Evolutionary conservation across 1,140 invertebrate species (phyloP).

Genomic region (Drosophila nasuta): DNA sequence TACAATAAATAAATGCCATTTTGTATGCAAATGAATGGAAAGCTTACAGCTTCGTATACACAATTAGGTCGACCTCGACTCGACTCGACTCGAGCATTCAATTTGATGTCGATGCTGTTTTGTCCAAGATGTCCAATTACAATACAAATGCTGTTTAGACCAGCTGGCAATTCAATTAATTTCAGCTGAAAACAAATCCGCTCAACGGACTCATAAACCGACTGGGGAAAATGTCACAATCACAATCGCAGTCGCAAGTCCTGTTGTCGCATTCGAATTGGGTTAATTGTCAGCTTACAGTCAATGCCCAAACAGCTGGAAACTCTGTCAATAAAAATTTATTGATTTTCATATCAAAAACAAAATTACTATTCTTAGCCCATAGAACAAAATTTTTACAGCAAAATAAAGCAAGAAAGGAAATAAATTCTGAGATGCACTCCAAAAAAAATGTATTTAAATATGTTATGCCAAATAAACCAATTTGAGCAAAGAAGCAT

Average conservation of each 20-base stretch:
- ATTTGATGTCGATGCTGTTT: conserved; percentile 6
- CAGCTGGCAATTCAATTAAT: conserved; percentile 13
- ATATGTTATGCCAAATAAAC: too few species aligned
- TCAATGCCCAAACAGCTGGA: conserved; percentile 13
- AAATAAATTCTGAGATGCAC: neutral
- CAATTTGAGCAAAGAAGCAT: too few species aligned
- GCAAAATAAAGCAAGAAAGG: neutral
- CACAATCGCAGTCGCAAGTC: neutral
- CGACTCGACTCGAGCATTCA: neutral
- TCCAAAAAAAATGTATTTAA: too few species aligned
- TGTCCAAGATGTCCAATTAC: conserved; percentile 22
- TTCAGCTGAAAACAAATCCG: conserved; percentile 35
- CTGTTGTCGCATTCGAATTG: conserved; percentile 22
- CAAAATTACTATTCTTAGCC: neutral
- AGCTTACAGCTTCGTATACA: conserved; percentile 23
- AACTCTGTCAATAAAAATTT: conserved; percentile 2
- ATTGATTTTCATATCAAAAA: conserved; percentile 1
- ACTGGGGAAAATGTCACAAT: conserved; percentile 1
- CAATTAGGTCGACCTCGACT: conserved; percentile 29
- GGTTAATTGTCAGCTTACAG: conserved; percentile 36
- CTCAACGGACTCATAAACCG: conserved; percentile 22
- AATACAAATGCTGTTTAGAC: conserved; percentile 13
- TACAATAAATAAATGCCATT: conserved; percentile 74
- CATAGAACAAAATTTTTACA: neutral
- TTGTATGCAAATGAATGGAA: conserved; percentile 63